Conservation (phyloP, 2,888 invertebrate genomes). For the Hemistola chrysoprasaria region DNA sequence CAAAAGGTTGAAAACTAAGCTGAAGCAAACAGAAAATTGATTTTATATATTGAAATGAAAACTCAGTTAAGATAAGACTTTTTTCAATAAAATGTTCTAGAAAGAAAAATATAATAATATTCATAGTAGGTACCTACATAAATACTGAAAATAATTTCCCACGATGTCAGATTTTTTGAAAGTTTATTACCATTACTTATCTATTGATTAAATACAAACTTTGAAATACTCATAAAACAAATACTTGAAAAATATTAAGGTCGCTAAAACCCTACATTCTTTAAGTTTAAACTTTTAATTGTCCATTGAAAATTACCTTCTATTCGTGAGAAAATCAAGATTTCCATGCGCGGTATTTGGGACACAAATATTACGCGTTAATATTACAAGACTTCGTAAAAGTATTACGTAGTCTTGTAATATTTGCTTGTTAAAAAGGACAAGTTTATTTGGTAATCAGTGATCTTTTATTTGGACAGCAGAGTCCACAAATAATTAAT, state of each 20-base stretch:
- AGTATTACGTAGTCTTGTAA: slow-evolving; percentile 13
- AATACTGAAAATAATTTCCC: too few species aligned
- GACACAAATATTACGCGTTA: slow-evolving; percentile 14
- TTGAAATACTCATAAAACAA: background rate
- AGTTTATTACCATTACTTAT: too few species aligned
- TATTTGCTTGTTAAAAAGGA: slow-evolving; percentile 21
- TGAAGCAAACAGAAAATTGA: too few species aligned
- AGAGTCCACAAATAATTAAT: slow-evolving; percentile 3
- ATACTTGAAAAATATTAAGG: slow-evolving; percentile 14
- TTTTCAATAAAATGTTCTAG: too few species aligned
- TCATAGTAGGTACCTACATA: too few species aligned
- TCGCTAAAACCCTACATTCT: slow-evolving; percentile 19
- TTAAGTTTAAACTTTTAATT: slow-evolving; percentile 13
- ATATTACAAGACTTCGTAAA: too few species aligned
- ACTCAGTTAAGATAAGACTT: too few species aligned
- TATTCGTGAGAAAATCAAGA: slow-evolving; percentile 26
- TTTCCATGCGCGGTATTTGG: slow-evolving; percentile 21
- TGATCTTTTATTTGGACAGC: slow-evolving; percentile 4
- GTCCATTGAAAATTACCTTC: slow-evolving; percentile 23
- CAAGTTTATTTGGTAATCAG: slow-evolving; percentile 16
- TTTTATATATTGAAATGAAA: too few species aligned
- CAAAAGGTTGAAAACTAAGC: too few species aligned
- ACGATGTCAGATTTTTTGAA: too few species aligned
- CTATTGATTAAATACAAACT: too few species aligned
- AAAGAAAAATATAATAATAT: too few species aligned